These are phyloP conservation scores for Armadillidium nasatum DNA, from an alignment of 1,140 invertebrate species.

Conservation along the genomic window DNA sequence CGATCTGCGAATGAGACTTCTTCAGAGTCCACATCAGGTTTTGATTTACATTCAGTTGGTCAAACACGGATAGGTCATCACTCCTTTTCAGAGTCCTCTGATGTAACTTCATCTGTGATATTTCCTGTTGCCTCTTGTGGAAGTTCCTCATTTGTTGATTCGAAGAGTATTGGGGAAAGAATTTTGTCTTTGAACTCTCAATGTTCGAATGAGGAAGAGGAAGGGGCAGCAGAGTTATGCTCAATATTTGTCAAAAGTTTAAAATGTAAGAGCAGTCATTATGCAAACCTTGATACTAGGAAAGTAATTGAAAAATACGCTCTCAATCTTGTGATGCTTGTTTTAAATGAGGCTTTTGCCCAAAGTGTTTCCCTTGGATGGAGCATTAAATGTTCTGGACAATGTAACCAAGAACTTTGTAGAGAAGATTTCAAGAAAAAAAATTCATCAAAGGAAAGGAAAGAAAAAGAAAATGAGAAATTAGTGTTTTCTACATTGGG, in stretches of 20 bases:
- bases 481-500: neutral
- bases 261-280: too few relatives aligned
- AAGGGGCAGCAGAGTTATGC: too few relatives aligned
- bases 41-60: too few relatives aligned
- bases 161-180: neutral
- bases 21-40: too few relatives aligned
- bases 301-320: neutral
- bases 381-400: neutral
- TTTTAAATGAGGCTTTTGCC: neutral
- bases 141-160: neutral
- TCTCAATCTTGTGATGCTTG: neutral
- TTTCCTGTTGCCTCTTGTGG: neutral
- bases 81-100: neutral
- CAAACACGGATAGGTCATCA: too few relatives aligned
- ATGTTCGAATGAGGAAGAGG: too few relatives aligned
- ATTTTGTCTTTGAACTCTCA: neutral
- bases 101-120: slow-evolving; percentile 2
- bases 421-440: neutral
- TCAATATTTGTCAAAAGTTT: too few relatives aligned
- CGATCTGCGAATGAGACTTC: too few relatives aligned
- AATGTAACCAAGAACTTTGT: slow-evolving; percentile 1
- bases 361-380: neutral
- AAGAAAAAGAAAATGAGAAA: neutral
- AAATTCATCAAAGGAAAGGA: neutral
- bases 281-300: too few relatives aligned